Evolutionary conservation across 2,888 invertebrate genomes (phyloP), one percentile per base, ranked within the genome.

Genomic region (Nomada fabriciana): DNA sequence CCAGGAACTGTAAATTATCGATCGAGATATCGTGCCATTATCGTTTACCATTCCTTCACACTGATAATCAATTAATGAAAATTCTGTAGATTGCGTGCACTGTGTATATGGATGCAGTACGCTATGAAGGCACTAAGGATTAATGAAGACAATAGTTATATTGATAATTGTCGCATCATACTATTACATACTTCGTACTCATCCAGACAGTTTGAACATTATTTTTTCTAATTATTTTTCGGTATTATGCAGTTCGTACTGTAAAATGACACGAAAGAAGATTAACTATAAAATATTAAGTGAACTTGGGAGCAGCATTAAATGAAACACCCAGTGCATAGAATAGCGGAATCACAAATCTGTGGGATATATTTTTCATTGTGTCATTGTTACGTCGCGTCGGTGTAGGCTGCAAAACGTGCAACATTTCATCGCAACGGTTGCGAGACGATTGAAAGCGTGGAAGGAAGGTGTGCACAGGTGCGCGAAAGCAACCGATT

Each of bases 381-480:
- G 57, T 73, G 15, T 29, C 50, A 50, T 36, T 29, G 63, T 70
- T 76, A 59, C 64, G 47, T 59, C 47, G n/a, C 64, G 47, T 59
- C 47, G n/a, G 3, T 13, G 18, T 7, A n/a, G 29, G 23, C 47
- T 63, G 53, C 52, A 68, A 76, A 74, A 76, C 29, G 53, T 15
- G 53, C n/a, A 42, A 52, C 63, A 74, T 72, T 80, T 73, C 69
- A 67, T 36, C 53, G 55, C 42, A 42, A 60, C 11, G 23, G 76
- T 76, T 76, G 74, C 69, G 65, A 61, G 47, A 55, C 20, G 78
- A 76, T 85, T 82, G 82, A 85, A 71, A 84, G 81, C 85, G 80
- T 87, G 85, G 87, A 85, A 87, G 81, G 84, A 47, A 43, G 53
- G 69, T 47, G 47, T 63, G 70, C 59, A 76, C 76, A 86, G 76